Conservation (phyloP, 2,888 invertebrate species). For the Philopedon plagiatum region DNA sequence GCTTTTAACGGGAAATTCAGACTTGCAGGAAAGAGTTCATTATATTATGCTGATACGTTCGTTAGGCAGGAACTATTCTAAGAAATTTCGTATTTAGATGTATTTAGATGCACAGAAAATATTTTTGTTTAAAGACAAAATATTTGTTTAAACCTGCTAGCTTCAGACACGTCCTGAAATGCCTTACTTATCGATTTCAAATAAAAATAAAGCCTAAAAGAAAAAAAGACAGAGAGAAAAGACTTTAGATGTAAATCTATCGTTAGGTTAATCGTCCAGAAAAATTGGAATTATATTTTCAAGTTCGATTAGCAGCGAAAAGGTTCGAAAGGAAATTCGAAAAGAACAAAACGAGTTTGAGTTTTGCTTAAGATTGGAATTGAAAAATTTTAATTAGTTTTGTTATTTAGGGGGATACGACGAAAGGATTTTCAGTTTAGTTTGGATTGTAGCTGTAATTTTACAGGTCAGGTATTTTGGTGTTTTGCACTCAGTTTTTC, state of each 20-base stretch:
- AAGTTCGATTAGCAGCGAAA: constrained; percentile 46
- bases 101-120: too few relatives aligned
- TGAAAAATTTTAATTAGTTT: constrained; percentile 47
- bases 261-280: constrained; percentile 48
- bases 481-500: too few relatives aligned
- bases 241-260: constrained; percentile 36
- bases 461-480: too few relatives aligned
- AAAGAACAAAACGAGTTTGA: constrained; percentile 40
- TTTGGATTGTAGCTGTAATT: too few relatives aligned
- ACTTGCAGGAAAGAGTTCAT: constrained; percentile 28
- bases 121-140: background rate
- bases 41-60: constrained; percentile 26
- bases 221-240: constrained; percentile 27
- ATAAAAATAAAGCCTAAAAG: background rate
- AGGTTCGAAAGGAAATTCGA: constrained; percentile 33
- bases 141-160: background rate
- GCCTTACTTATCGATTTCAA: background rate
- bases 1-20: constrained; percentile 18
- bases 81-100: too few relatives aligned
- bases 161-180: background rate
- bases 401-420: constrained; percentile 5
- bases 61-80: too few relatives aligned
- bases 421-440: background rate
- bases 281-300: constrained; percentile 52
- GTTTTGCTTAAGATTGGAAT: constrained; percentile 40